These are phyloP conservation scores for Melinaea marsaeus DNA, from an alignment of 2,888 invertebrate genomes.

Conservation along the genomic window DNA sequence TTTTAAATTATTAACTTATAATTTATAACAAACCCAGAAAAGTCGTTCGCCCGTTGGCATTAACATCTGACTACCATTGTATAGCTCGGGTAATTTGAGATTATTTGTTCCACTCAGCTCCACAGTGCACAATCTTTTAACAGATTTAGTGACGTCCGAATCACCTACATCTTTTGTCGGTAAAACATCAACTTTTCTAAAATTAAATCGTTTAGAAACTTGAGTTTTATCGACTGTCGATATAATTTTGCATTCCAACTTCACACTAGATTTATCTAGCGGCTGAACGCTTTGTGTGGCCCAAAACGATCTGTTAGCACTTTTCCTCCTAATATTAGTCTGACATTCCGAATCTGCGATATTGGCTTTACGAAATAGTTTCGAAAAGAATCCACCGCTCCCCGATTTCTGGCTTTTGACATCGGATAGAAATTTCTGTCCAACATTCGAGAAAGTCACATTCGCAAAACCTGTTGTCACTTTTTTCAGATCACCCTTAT, in stretches of 20 bases:
- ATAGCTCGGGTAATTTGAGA: constrained; percentile 48
- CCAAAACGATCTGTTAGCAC: constrained; percentile 57
- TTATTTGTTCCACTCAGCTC: constrained; percentile 47
- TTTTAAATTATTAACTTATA: no score
- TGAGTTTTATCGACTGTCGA: constrained; percentile 37
- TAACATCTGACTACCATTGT: constrained; percentile 61
- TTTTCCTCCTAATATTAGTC: constrained; percentile 48
- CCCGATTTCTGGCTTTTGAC: constrained; percentile 24
- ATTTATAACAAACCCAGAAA: constrained; percentile 59
- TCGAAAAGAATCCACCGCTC: constrained; percentile 49
- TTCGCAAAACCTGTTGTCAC: constrained; percentile 49
- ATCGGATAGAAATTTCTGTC: constrained; percentile 32
- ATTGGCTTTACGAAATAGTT: constrained; percentile 54
- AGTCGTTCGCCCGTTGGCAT: constrained; percentile 66
- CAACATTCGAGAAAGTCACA: constrained; percentile 40
- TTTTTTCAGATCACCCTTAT: constrained; percentile 52
- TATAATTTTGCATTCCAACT: constrained; percentile 31
- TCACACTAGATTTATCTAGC: constrained; percentile 30
- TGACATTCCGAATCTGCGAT: constrained; percentile 60
- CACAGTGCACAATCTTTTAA: constrained; percentile 44
- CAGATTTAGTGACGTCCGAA: constrained; percentile 23
- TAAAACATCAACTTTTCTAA: constrained; percentile 32
- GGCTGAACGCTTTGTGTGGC: constrained; percentile 51
- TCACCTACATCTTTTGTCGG: constrained; percentile 43
- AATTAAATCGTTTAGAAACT: constrained; percentile 40